phyloP scores from a whole-genome alignment of 2,888 invertebrate genomes.

The Allacma fusca region DNA sequence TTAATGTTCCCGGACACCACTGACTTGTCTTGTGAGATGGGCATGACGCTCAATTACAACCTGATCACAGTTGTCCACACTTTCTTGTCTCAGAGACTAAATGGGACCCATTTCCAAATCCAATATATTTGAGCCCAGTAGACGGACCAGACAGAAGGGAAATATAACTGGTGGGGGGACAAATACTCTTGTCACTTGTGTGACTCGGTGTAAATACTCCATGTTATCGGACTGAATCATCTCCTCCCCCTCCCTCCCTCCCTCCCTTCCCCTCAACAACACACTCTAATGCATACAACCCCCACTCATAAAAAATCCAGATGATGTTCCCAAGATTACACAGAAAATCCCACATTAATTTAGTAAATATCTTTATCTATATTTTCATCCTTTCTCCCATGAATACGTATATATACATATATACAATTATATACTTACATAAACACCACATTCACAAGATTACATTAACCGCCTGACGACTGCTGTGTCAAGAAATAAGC shows the following conservation, averaged over 20 bases:
- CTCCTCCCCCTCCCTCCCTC: no score
- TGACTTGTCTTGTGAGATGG: constrained; percentile 45
- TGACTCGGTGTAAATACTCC: no score
- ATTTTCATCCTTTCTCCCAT: background rate
- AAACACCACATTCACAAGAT: no score
- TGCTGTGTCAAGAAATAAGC: no score
- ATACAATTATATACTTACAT: no score
- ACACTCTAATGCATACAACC: background rate
- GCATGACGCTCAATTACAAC: constrained; percentile 41
- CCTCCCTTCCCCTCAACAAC: background rate
- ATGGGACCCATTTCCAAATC: constrained; percentile 20
- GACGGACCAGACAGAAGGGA: background rate
- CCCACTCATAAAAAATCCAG: constrained; percentile 10
- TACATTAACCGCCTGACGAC: no score
- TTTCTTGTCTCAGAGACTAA: background rate
- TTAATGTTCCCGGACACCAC: constrained; percentile 37
- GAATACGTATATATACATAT: background rate
- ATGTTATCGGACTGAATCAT: no score
- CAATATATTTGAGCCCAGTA: constrained; percentile 14
- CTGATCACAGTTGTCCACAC: constrained; percentile 20
- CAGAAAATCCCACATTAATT: constrained; percentile 7
- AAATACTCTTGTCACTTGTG: no score
- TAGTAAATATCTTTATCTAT: background rate
- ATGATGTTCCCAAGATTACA: background rate
- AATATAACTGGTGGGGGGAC: no score